phyloP scores from a whole-genome alignment of 2,113 vertebrate genomes.

The Saccopteryx leptura region DNA sequence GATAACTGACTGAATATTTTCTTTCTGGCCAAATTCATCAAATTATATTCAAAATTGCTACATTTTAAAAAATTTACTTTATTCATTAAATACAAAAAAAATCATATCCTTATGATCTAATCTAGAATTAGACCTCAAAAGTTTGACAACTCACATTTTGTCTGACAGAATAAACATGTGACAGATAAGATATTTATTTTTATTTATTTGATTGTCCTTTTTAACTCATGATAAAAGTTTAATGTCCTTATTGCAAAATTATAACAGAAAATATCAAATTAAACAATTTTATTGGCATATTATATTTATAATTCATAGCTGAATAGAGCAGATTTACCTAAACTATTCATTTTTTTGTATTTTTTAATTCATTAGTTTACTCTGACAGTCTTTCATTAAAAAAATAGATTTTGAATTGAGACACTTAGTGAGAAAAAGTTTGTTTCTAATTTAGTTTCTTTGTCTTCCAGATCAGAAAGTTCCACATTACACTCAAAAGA shows the following conservation, averaged over 20 bases:
- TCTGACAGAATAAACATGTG: neutral
- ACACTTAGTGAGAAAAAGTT: neutral
- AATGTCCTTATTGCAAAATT: neutral
- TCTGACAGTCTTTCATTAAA: neutral
- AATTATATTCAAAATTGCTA: constrained; percentile 7
- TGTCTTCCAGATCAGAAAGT: neutral
- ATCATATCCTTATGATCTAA: neutral
- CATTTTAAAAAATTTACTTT: neutral
- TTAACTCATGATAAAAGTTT: neutral
- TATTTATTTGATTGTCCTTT: neutral
- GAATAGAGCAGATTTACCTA: neutral
- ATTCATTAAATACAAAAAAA: neutral
- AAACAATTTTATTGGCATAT: neutral
- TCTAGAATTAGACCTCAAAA: neutral
- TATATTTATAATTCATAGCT: neutral
- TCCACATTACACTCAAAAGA: neutral
- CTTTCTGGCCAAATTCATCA: neutral
- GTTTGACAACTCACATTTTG: neutral
- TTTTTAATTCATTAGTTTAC: neutral
- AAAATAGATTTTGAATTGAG: neutral
- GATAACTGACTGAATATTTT: neutral
- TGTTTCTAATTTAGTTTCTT: neutral
- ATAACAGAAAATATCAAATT: neutral
- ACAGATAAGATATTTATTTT: neutral
- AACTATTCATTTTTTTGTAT: accelerated